Conservation (phyloP, 2,888 invertebrate species). For the Asteroscopus sphinx region DNA sequence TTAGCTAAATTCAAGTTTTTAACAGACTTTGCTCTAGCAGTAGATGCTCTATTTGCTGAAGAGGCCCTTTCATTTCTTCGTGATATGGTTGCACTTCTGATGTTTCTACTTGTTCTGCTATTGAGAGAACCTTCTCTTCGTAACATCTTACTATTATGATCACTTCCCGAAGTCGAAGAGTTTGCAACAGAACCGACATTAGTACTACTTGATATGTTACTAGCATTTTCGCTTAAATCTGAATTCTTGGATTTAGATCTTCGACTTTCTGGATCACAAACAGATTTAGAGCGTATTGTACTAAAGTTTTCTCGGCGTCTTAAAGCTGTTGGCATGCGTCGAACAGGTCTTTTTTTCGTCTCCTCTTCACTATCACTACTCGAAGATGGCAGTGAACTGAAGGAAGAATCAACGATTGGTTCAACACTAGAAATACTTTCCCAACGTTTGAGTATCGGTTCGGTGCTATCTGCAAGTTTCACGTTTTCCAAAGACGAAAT, state of each 20-base stretch:
- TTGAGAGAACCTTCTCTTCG: conserved; percentile 81
- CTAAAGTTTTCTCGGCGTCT: conserved; percentile 81
- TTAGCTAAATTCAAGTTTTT: conserved; percentile 81
- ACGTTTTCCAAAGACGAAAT: conserved; percentile 91
- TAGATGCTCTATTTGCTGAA: conserved; percentile 90
- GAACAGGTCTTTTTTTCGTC: conserved; percentile 75
- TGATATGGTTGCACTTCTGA: conserved; percentile 86
- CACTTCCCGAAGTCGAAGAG: conserved; percentile 86
- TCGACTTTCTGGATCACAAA: conserved; percentile 85
- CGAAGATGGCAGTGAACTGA: conserved; percentile 89
- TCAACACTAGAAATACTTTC: conserved; percentile 93
- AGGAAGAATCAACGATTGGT: conserved; percentile 92
- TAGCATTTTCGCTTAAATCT: conserved; percentile 82
- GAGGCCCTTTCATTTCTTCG: conserved; percentile 83
- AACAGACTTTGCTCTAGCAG: conserved; percentile 90
- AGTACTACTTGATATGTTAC: conserved; percentile 83
- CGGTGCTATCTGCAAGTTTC: conserved; percentile 77
- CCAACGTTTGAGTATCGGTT: conserved; percentile 86
- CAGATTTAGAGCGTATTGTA: conserved; percentile 84
- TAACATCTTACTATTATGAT: conserved; percentile 79
- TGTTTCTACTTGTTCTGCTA: conserved; percentile 78
- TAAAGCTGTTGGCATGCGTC: conserved; percentile 80
- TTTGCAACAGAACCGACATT: conserved; percentile 82
- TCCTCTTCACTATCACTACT: conserved; percentile 86
- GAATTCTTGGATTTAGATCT: conserved; percentile 73